Evolutionary conservation across 2,113 vertebrate genomes (phyloP).

Genomic region (Echinops telfairi): DNA sequence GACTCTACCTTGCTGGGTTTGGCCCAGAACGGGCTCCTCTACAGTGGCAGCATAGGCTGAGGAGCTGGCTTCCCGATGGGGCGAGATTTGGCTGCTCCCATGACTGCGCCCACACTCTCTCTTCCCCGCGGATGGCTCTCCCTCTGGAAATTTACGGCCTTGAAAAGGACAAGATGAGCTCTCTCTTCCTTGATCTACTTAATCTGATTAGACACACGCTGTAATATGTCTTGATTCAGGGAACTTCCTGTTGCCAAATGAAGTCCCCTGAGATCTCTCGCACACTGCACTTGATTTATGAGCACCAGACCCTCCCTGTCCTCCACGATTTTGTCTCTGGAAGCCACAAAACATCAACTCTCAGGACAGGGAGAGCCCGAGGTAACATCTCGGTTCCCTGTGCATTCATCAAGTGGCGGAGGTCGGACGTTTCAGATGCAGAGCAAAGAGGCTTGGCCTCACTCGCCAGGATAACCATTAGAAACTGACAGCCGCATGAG

Average conservation of each 20-base stretch:
- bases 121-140: neutral
- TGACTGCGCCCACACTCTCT: neutral
- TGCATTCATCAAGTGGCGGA: neutral
- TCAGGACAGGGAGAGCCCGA: neutral
- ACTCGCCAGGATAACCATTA: neutral
- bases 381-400: constrained; percentile 45
- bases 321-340: constrained; percentile 62
- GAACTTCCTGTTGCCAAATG: constrained; percentile 71
- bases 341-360: constrained; percentile 1
- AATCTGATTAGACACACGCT: constrained; percentile 68
- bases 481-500: neutral
- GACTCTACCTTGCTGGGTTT: neutral
- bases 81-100: neutral
- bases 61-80: neutral
- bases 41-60: accelerated
- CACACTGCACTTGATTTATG: constrained; percentile 53
- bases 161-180: neutral
- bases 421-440: neutral
- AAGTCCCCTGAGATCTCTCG: constrained; percentile 64
- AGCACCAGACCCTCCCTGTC: constrained; percentile 47
- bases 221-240: constrained; percentile 66
- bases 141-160: constrained; percentile 51
- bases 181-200: constrained; percentile 66
- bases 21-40: neutral
- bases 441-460: constrained; percentile 37